Evolutionary conservation across 2,113 vertebrate genomes (phyloP), one percentile per base, ranked within the genome.

Genomic region (Oceanodroma tethys): DNA sequence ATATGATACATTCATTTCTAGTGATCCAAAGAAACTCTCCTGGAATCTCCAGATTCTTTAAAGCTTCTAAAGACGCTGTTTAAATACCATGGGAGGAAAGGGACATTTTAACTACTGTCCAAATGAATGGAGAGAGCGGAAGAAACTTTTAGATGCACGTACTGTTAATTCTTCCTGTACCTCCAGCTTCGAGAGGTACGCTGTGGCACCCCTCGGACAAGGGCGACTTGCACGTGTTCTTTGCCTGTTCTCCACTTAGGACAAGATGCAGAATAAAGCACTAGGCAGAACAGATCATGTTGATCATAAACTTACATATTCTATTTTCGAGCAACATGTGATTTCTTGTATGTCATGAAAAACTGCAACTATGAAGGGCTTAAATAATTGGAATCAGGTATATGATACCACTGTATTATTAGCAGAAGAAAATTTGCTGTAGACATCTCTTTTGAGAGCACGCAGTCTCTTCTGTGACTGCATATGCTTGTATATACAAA

Each of bases 1-100:
- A 9, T 16, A 2, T 32, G 70, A 0, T 12, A 0, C 43, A 13
- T 23, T 78, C 0, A 16, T 75, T 75, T 36, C 23, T 82, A 22
- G 36, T 17, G 20, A 32, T 11, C 4, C 22, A 80, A 56, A 50
- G 78, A 47, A 52, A 16, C 6, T 68, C 6, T 34, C 12, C 29
- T 55, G 2, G 25, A 26, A 8, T 48, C 36, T 76, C n/a, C 83
- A 59, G n/a, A 7, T 78, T 50, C 50, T 67, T 40, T 38, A 26
- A 86, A 47, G 23, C 21, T 76, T 47, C 36, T 32, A 11, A 81
- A 38, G 13, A 13, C 47, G 32, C 38, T 18, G 1, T 48, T 68
- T 34, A 8, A 58, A 9, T 45, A 29, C 13, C 6, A 0, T 5
- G 42, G 45, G 22, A 15, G 56, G 5, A 70, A 67, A 72, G 40